phyloP scores from a whole-genome alignment of 1,140 invertebrate genomes.

The Solenopsis fugax region DNA sequence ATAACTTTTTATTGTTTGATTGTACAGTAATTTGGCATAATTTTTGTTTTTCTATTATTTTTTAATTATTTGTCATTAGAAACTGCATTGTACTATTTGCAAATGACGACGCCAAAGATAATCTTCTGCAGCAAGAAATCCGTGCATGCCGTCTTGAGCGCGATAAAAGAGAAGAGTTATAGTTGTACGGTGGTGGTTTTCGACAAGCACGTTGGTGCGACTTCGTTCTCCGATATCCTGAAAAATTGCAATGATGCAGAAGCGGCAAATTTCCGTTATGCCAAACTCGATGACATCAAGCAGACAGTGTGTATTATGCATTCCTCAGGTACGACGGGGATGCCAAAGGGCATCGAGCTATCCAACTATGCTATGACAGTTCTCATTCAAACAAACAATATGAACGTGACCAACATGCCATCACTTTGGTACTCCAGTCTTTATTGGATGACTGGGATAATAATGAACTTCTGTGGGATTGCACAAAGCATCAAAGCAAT shows the following conservation, averaged over 20 bases:
- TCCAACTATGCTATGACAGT: conserved; percentile 85
- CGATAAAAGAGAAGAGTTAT: conserved; percentile 48
- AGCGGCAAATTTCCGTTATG: conserved; percentile 60
- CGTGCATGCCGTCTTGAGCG: conserved; percentile 13
- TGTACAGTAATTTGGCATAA: not conserved
- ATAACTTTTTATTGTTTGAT: not conserved
- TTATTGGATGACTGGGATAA: conserved; percentile 76
- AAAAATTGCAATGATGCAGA: not conserved
- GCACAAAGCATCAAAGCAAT: conserved; percentile 81
- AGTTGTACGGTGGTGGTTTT: conserved; percentile 71
- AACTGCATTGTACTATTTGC: conserved; percentile 41
- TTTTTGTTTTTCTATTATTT: not conserved
- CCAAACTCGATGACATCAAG: conserved; percentile 22
- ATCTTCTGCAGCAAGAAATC: conserved; percentile 71
- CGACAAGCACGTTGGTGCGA: conserved; percentile 47
- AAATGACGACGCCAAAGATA: conserved; percentile 63
- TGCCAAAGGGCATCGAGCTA: conserved; percentile 91
- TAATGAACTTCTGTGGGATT: conserved; percentile 72
- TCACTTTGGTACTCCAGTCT: conserved; percentile 74
- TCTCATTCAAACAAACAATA: not conserved
- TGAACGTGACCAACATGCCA: not conserved
- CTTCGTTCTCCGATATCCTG: conserved; percentile 53
- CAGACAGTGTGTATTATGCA: conserved; percentile 81
- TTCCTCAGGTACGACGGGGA: conserved; percentile 91
- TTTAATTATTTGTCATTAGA: conserved; percentile 48